phyloP scores from a whole-genome alignment of 2,797 vertebrate species.

The Neopelma chrysocephalum region DNA sequence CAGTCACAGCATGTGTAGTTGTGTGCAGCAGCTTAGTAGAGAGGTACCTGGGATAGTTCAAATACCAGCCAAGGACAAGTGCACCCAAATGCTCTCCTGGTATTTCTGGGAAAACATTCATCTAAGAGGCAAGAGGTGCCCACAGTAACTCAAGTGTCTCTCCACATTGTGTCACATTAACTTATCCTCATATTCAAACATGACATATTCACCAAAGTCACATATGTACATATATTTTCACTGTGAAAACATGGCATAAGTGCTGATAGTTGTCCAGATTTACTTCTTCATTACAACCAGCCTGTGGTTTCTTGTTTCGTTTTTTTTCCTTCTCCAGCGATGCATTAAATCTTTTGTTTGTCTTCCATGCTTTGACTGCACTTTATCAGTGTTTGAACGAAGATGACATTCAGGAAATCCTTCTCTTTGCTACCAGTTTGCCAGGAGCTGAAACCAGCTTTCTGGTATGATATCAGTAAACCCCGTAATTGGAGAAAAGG shows the following conservation, averaged over 20 bases:
- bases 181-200: not conserved
- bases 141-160: not conserved
- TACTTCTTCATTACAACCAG: not conserved
- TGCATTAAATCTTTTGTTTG: not conserved
- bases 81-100: not conserved
- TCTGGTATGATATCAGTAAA: slow-evolving; percentile 2
- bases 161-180: not conserved
- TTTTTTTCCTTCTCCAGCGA: not conserved
- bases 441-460: not conserved
- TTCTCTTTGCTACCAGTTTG: slow-evolving; percentile 1
- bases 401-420: not conserved
- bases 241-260: not conserved
- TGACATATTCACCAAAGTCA: not conserved
- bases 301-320: not conserved
- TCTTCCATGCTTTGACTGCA: not conserved
- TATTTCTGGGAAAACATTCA: not conserved
- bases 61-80: not conserved
- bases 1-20: too few relatives aligned
- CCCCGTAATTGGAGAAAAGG: not conserved
- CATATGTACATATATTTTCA: not conserved
- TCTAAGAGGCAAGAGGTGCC: not conserved
- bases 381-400: slow-evolving; percentile 11
- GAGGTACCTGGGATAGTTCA: not conserved
- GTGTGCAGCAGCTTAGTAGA: not conserved
- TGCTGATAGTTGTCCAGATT: not conserved